Evolutionary conservation across 2,888 invertebrate species (phyloP).

Genomic region (Polyommatus icarus): DNA sequence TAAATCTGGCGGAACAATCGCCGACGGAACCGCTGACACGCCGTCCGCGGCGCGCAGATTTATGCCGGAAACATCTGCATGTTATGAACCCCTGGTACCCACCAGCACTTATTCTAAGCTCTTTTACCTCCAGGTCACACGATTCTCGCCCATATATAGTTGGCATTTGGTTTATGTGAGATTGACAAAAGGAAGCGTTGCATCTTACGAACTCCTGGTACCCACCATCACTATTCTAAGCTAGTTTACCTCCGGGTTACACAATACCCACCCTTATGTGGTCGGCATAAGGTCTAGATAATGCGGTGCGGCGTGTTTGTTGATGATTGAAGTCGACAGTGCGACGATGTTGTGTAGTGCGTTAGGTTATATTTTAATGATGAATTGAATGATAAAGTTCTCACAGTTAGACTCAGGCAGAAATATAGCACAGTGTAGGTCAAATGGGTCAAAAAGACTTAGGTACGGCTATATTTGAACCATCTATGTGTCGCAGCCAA

Average conservation of each 20-base stretch:
- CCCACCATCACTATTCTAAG: not conserved
- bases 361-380: not conserved
- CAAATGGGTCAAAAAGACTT: too few species aligned
- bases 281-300: too few species aligned
- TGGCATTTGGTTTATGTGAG: too few species aligned
- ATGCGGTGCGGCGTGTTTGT: not conserved
- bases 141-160: too few species aligned
- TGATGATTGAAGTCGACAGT: not conserved
- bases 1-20: constrained; percentile 32
- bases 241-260: too few species aligned
- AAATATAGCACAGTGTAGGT: too few species aligned
- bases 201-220: not conserved
- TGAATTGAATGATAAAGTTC: not conserved
- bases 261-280: too few species aligned
- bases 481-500: too few species aligned
- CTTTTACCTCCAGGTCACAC: too few species aligned
- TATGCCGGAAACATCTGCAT: constrained; percentile 1
- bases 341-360: not conserved
- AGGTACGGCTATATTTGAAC: too few species aligned
- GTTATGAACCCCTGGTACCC: constrained; percentile 4
- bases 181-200: too few species aligned
- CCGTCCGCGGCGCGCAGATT: constrained; percentile 19
- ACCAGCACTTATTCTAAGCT: not conserved
- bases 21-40: constrained; percentile 31
- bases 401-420: too few species aligned